Evolutionary conservation across 2,888 invertebrate genomes (phyloP).

Genomic region (Pardosa pseudoannulata): DNA sequence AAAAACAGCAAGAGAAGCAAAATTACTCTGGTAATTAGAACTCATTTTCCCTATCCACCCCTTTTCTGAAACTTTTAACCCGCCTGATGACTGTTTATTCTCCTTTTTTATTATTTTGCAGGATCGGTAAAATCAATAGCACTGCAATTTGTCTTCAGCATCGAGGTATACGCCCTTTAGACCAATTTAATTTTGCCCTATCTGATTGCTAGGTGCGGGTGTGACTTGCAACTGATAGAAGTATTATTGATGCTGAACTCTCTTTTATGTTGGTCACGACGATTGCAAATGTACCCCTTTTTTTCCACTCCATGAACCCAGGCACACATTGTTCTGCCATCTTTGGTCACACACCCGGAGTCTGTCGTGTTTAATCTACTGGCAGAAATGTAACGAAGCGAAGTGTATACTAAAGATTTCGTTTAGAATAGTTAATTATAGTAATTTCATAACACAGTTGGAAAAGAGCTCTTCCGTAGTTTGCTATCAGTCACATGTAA

Average conservation of each 20-base stretch:
- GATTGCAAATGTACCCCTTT: conserved; percentile 31
- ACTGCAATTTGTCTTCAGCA: conserved; percentile 53
- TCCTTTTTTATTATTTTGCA: conserved; percentile 39
- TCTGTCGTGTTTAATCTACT: too few relatives aligned
- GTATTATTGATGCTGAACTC: conserved; percentile 35
- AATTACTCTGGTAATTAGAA: conserved; percentile 52
- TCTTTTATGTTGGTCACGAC: conserved; percentile 34
- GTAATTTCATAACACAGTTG: too few relatives aligned
- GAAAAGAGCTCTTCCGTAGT: too few relatives aligned
- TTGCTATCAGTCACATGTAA: too few relatives aligned
- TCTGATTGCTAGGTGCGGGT: conserved; percentile 63
- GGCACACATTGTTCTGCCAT: background rate
- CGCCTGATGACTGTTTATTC: conserved; percentile 50
- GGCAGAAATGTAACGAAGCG: too few relatives aligned
- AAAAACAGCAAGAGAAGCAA: conserved; percentile 5
- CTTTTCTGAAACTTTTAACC: conserved; percentile 40
- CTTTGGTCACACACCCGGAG: background rate
- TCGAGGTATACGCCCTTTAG: conserved; percentile 63
- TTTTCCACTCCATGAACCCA: background rate
- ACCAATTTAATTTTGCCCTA: conserved; percentile 71
- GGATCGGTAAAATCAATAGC: conserved; percentile 51
- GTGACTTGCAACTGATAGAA: conserved; percentile 43
- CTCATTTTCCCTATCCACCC: conserved; percentile 40
- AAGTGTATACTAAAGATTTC: too few relatives aligned
- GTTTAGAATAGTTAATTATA: too few relatives aligned